Base-by-base conservation (phyloP, 1,140 invertebrate genomes). In the Hyles euphorbiae region DNA sequence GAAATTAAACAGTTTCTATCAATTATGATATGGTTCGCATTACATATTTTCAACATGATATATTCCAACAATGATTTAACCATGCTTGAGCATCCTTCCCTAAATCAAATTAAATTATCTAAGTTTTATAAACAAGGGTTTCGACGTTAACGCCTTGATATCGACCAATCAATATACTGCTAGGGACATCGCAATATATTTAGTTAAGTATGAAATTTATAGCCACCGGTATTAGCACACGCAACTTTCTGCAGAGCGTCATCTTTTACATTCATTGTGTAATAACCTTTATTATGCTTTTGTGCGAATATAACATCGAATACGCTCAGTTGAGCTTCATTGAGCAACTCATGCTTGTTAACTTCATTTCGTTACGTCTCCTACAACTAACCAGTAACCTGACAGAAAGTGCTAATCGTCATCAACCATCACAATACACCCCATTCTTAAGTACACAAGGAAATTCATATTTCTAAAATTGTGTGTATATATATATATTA, bases 391-490 rank as follows among this genome's bases (percentile, higher is more conserved):
- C 6, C 34, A 34, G 3, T 34, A 45, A 12, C 12, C 62, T 60
- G 43, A 67, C 68, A 67, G 68, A 70, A 71, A 68, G 65, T 53
- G 66, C 63, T 51, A 33, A 49, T 47, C 32, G 36, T 62, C 60
- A 69, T 76, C 53, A 56, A 48, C 36, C 33, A 57, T 36, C 36
- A 52, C 50, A 52, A 34, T 34, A 52, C 5, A 52, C 50, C 9
- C 4, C 33, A 63, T 50, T 69, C 77, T 83, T 87, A 87, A 87
- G 83, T 85, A 87, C 81, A 79, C 70, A 58, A 63, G 58, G 67
- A 74, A 58, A 56, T 64, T 74, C 33, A 70, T 68, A 68, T 63
- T 56, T 65, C 56, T 69, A 79, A 61, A 68, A 64, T 62, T 61
- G 65, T 67, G 64, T 34, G 33, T 52, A 58, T 46, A 59, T 60